Conservation (phyloP, 2,888 invertebrate genomes). For the Cosmia trapezina region DNA sequence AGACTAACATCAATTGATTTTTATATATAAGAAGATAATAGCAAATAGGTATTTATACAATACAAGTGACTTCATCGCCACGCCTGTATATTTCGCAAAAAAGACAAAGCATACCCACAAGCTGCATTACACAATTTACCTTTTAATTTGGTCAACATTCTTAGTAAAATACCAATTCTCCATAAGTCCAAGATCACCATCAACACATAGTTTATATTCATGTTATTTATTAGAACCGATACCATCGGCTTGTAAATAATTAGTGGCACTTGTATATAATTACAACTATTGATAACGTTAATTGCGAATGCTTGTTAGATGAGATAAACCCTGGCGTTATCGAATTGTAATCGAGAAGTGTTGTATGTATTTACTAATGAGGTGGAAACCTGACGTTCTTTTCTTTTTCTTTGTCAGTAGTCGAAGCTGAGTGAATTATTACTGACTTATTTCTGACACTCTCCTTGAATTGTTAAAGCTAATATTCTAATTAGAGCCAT, state of each 20-base stretch:
- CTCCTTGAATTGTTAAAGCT: not conserved
- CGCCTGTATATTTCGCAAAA: not conserved
- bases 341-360: slow-evolving; percentile 9
- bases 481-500: no score
- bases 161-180: not conserved
- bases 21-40: no score
- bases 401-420: slow-evolving; percentile 1
- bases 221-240: slow-evolving; percentile 45
- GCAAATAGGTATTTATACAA: no score
- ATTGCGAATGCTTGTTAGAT: slow-evolving; percentile 46
- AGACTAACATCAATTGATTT: no score
- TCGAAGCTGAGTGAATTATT: not conserved
- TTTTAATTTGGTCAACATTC: not conserved
- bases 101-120: not conserved
- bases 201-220: slow-evolving; percentile 1
- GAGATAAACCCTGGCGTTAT: slow-evolving; percentile 36
- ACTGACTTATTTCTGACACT: not conserved
- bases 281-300: slow-evolving; percentile 43
- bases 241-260: slow-evolving; percentile 40
- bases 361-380: slow-evolving; percentile 30
- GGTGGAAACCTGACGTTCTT: not conserved
- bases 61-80: not conserved
- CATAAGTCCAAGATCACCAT: slow-evolving; percentile 20
- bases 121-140: not conserved
- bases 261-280: slow-evolving; percentile 36